Evolutionary conservation across 1,140 invertebrate species (phyloP), one percentile per base, ranked within the genome.

Genomic region (Potamilus streckersoni): DNA sequence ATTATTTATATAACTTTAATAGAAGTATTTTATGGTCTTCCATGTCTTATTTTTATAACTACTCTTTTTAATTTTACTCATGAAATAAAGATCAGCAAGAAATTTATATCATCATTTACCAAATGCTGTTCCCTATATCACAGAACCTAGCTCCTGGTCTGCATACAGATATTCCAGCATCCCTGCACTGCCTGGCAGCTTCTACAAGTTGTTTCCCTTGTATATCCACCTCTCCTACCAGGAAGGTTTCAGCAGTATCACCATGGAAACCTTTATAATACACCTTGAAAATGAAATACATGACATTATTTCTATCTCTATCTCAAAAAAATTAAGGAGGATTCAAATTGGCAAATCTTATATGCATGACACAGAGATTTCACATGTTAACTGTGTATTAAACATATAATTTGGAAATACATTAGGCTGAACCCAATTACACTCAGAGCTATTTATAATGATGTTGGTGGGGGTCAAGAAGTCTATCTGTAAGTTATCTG

Each of bases 201-300:
- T 92, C 78, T 2, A 97, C 93, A 57, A 98, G 90, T 76, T 92
- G 90, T 85, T 90, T 89, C 1, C 94, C 96, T 82, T 91, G 87
- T 17, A 93, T 90, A 90, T 98, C 96, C 1, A 96, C 94, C 49
- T 83, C 66, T 2, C 96, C 96, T 66, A 98, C 92, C 57, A 93
- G 83, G 91, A 94, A 97, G 31, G 96, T 98, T 86, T 94, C 92
- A 27, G 96, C 97, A 85, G 95, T 96, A 90, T 98, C 97, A 61
- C 97, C 97, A 91, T 98, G 97, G 89, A 93, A 96, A 31, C 95
- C 96, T 87, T 96, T 93, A 5, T 92, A 91, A 87, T 91, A 97
- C 6, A 97, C 95, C 96, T 97, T 84, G 61, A 89, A 68, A 77
- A 65, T 12, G 67, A 23, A 68, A 20, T 20, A 19, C 17, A 12